A percentile compares a stretch with the other conserved stretches of the same genome.
phyloP scores from a whole-genome alignment of 1,140 invertebrate species.

The Lucilia cuprina region DNA sequence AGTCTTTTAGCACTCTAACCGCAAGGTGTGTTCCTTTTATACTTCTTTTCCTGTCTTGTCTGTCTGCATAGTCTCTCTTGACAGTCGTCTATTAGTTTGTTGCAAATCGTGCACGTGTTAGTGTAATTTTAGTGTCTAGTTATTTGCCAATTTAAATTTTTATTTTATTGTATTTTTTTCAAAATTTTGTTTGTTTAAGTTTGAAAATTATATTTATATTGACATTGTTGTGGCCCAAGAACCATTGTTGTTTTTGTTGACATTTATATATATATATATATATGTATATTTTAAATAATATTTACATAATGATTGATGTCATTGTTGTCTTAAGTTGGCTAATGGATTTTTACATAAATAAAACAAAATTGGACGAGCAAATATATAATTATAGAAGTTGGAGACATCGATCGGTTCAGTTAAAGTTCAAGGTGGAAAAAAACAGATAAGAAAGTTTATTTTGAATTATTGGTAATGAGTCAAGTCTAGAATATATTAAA shows the following conservation, averaged over 20 bases:
- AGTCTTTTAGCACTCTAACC: not conserved
- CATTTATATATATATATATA: not conserved
- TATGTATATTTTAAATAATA: conserved; percentile 22
- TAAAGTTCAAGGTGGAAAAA: too few species aligned
- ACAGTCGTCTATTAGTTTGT: not conserved
- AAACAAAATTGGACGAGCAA: too few species aligned
- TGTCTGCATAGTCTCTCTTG: not conserved
- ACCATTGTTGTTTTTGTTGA: conserved; percentile 5
- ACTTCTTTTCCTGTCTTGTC: not conserved
- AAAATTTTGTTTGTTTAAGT: not conserved
- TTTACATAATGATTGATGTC: conserved; percentile 17
- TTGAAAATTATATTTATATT: conserved; percentile 28
- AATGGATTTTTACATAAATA: too few species aligned
- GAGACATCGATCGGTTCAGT: too few species aligned
- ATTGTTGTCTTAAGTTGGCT: not conserved
- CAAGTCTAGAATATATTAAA: too few species aligned
- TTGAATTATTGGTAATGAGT: too few species aligned
- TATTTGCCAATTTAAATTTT: not conserved
- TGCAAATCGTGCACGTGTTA: not conserved
- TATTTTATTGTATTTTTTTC: not conserved
- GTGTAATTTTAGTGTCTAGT: not conserved
- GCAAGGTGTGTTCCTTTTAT: not conserved
- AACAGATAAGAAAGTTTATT: too few species aligned
- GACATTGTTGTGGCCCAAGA: conserved; percentile 22
- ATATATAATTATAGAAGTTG: too few species aligned